phyloP scores from a whole-genome alignment of 1,140 invertebrate species.

The Cherax quadricarinatus region DNA sequence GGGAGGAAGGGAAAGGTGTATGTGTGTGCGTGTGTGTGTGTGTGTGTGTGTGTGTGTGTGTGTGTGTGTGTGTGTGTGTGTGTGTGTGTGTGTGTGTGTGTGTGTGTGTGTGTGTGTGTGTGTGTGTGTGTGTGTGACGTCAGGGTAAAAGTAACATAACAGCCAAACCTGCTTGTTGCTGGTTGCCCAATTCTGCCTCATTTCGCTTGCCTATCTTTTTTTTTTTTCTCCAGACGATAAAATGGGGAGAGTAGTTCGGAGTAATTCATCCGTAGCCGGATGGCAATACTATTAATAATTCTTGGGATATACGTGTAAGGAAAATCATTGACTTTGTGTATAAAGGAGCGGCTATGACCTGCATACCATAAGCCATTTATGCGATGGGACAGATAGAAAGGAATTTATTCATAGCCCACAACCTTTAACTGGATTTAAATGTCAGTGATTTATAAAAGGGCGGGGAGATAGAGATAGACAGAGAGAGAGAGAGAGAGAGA shows the following conservation, averaged over 20 bases:
- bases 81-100: conserved; percentile 40
- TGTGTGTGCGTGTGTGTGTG: conserved; percentile 34
- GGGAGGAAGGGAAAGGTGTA: background rate
- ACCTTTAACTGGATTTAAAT: no score
- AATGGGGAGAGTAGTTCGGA: background rate
- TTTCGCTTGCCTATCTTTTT: no score
- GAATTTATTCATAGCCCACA: no score
- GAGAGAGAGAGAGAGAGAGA: no score
- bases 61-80: conserved; percentile 33
- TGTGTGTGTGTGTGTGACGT: conserved; percentile 18
- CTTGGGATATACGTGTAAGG: background rate
- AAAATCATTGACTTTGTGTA: background rate
- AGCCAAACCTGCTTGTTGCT: background rate
- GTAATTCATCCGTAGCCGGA: background rate
- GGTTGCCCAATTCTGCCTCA: background rate
- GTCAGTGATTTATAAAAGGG: no score
- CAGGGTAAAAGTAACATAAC: background rate
- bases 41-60: conserved; percentile 37
- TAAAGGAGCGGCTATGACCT: no score
- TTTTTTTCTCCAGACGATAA: background rate
- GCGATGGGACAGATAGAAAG: no score
- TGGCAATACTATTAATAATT: background rate
- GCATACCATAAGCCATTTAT: no score
- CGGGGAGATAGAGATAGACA: no score
- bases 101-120: conserved; percentile 34